Percentiles rank a stretch among this genome's conserved stretches.
These are phyloP conservation scores for Apocrypta bakeri DNA, from an alignment of 1,140 invertebrate species.

Conservation along the genomic window DNA sequence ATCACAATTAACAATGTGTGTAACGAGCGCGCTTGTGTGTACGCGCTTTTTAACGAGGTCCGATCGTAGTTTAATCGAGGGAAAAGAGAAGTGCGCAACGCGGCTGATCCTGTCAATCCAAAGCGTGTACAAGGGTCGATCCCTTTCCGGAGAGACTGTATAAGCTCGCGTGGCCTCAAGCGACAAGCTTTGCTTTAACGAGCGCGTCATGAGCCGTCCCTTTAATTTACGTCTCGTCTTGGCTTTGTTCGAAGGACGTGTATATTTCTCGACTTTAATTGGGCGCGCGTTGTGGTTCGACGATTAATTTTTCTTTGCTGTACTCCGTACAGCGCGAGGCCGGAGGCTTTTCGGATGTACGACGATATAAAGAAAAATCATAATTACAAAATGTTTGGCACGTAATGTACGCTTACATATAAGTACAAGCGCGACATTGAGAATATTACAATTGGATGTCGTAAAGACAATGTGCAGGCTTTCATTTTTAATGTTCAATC, in stretches of 20 bases:
- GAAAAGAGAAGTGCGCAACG: constrained; percentile 5
- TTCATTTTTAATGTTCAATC: too few relatives aligned
- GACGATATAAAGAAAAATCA: neutral
- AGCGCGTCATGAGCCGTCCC: constrained; percentile 15
- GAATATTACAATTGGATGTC: neutral
- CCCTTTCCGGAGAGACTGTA: neutral
- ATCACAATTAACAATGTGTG: neutral
- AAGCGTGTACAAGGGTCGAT: neutral
- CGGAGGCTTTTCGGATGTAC: neutral
- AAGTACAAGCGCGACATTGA: neutral
- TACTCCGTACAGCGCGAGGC: too few relatives aligned
- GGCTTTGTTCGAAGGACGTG: neutral
- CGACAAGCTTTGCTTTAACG: constrained; percentile 37
- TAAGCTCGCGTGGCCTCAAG: neutral
- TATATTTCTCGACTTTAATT: neutral
- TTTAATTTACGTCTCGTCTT: constrained; percentile 34
- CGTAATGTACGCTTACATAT: too few relatives aligned
- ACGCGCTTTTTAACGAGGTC: constrained; percentile 35
- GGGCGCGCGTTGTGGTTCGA: neutral
- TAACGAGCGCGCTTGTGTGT: neutral
- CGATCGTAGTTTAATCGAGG: constrained; percentile 1
- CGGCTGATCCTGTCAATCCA: constrained; percentile 24
- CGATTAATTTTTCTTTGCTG: constrained; percentile 6
- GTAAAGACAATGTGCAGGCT: too few relatives aligned
- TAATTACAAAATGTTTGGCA: neutral